These are phyloP conservation scores for Listronotus oregonensis DNA, from an alignment of 1,140 invertebrate genomes.

Conservation along the genomic window DNA sequence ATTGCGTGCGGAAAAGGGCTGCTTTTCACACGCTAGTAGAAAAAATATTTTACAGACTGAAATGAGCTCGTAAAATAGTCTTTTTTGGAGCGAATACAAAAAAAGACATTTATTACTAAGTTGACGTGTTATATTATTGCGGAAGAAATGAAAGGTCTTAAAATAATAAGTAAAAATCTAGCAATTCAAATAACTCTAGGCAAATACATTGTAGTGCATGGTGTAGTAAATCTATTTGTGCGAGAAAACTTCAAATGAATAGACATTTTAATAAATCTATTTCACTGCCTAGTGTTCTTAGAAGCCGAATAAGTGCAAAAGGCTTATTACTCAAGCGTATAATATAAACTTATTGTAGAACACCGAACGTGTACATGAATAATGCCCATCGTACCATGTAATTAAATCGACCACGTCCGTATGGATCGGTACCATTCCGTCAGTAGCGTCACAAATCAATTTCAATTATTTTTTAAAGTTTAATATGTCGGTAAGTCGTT, in stretches of 20 bases:
- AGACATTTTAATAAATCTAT: constrained; percentile 35
- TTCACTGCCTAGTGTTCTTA: constrained; percentile 22
- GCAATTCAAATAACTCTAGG: constrained; percentile 19
- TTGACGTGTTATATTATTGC: too few relatives aligned
- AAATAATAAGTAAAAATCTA: background rate
- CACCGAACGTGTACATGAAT: constrained; percentile 37
- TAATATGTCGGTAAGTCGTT: too few relatives aligned
- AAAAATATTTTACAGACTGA: too few relatives aligned
- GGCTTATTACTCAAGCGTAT: constrained; percentile 35
- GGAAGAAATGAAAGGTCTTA: background rate
- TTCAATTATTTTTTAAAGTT: too few relatives aligned
- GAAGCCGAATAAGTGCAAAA: constrained; percentile 37
- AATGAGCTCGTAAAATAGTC: too few relatives aligned
- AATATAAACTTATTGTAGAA: constrained; percentile 40
- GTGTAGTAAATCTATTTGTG: constrained; percentile 22
- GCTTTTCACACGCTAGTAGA: too few relatives aligned
- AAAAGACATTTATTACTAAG: too few relatives aligned
- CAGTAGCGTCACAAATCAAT: constrained; percentile 11
- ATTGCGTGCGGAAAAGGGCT: too few relatives aligned
- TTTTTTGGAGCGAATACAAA: too few relatives aligned
- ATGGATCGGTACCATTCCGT: constrained; percentile 29
- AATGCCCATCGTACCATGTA: constrained; percentile 38
- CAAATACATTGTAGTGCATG: constrained; percentile 20
- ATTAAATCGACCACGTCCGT: constrained; percentile 38
- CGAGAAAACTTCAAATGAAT: background rate